These are phyloP conservation scores for Crocidura indochinensis DNA, from an alignment of 2,797 vertebrate genomes.

Conservation along the genomic window DNA sequence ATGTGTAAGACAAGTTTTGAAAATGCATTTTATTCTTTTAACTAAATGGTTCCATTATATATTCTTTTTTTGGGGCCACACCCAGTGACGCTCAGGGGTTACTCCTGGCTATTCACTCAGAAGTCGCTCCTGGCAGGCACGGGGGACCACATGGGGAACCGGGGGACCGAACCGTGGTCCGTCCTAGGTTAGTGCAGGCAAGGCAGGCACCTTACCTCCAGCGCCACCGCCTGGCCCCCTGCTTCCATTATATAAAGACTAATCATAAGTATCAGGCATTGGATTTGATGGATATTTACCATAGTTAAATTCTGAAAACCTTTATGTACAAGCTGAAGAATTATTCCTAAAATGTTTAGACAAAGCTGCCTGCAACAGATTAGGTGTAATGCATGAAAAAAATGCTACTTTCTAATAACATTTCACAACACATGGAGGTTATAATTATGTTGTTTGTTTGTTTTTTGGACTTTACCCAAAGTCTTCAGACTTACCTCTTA, in stretches of 20 bases:
- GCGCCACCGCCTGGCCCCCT: no score
- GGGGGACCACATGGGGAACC: no score
- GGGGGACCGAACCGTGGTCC: no score
- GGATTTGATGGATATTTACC: constrained; percentile 46
- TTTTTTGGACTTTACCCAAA: not conserved
- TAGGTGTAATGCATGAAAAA: constrained; percentile 36
- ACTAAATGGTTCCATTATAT: constrained; percentile 32
- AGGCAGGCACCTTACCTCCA: no score
- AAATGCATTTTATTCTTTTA: constrained; percentile 48
- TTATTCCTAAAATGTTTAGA: constrained; percentile 27
- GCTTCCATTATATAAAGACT: constrained; percentile 41
- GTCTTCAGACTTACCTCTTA: no score
- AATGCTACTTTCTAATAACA: not conserved
- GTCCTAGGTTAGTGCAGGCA: no score
- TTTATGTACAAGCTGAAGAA: constrained; percentile 33
- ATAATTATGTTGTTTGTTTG: not conserved
- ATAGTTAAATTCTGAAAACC: constrained; percentile 3
- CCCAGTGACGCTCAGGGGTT: no score
- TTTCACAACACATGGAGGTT: constrained; percentile 36
- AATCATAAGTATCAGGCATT: not conserved
- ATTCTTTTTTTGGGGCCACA: no score
- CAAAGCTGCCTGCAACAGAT: constrained; percentile 20
- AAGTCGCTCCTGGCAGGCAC: no score
- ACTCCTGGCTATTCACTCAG: no score
- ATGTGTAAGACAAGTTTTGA: not conserved